Percentiles rank a stretch among this genome's conserved stretches.
Conservation (phyloP, 2,113 vertebrate species). For the Tonatia bakeri region DNA sequence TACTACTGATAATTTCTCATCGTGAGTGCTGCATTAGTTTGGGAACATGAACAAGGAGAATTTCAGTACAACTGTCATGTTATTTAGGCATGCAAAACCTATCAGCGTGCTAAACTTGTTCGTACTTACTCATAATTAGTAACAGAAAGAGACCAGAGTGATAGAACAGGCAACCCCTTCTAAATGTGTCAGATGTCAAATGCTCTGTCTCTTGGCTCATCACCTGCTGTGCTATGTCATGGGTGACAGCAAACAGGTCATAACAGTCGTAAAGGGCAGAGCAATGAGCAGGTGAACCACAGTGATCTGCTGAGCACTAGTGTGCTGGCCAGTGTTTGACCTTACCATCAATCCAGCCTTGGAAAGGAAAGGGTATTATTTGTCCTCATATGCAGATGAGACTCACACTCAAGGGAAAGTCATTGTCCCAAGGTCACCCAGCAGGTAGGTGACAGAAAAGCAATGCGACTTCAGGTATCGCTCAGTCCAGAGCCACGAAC, state of each 20-base stretch:
- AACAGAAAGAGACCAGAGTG: background rate
- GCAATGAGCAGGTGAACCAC: background rate
- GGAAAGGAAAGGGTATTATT: background rate
- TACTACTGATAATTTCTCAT: background rate
- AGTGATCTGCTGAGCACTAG: background rate
- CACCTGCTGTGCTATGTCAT: background rate
- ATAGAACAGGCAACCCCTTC: background rate
- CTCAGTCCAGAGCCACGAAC: background rate
- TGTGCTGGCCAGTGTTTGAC: background rate
- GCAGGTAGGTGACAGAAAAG: background rate
- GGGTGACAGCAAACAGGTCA: background rate
- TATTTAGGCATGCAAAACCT: constrained; percentile 53
- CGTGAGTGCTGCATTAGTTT: constrained; percentile 9
- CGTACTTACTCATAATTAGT: constrained; percentile 17
- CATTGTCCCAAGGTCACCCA: background rate
- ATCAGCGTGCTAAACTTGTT: background rate
- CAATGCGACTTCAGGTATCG: background rate
- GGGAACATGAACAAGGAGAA: constrained; percentile 16
- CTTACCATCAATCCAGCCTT: background rate
- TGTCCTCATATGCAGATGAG: background rate
- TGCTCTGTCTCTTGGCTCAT: background rate
- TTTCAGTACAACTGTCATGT: constrained; percentile 1
- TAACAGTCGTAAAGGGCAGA: background rate
- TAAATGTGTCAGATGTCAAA: background rate
- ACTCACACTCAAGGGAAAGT: background rate